Conservation (phyloP, 2,113 vertebrate species). For the Pluvialis apricaria region DNA sequence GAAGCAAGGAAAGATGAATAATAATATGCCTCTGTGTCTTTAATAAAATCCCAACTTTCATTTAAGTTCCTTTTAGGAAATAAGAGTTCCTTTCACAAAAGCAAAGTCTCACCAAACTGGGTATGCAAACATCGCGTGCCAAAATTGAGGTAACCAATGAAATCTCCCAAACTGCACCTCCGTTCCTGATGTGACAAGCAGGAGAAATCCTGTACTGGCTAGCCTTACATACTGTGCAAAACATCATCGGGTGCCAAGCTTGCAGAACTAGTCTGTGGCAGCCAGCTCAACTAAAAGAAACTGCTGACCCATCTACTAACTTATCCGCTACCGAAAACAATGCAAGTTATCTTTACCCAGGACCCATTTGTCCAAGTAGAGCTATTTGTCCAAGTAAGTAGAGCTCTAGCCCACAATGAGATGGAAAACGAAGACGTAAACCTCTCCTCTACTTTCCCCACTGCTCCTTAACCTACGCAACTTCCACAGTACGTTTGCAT, state of each 20-base stretch:
- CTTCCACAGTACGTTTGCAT: rapidly evolving
- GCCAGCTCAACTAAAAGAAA: constrained; percentile 9
- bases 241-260: not conserved
- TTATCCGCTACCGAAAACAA: not conserved
- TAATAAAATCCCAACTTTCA: constrained; percentile 62
- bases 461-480: not conserved
- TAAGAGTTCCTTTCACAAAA: not conserved
- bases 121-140: not conserved
- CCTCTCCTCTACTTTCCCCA: not conserved
- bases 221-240: not conserved
- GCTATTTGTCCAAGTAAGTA: not conserved
- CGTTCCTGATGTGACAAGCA: not conserved
- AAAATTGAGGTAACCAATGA: not conserved
- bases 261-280: not conserved
- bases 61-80: constrained; percentile 55
- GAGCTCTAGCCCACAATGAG: not conserved
- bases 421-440: not conserved
- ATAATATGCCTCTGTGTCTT: constrained; percentile 64
- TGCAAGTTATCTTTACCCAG: not conserved
- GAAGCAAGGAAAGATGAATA: constrained; percentile 63
- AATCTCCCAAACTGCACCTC: not conserved
- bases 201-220: not conserved
- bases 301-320: not conserved
- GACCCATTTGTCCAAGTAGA: not conserved
- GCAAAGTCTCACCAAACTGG: not conserved